phyloP scores from a whole-genome alignment of 1,140 invertebrate genomes.

The Kradibia gibbosae region DNA sequence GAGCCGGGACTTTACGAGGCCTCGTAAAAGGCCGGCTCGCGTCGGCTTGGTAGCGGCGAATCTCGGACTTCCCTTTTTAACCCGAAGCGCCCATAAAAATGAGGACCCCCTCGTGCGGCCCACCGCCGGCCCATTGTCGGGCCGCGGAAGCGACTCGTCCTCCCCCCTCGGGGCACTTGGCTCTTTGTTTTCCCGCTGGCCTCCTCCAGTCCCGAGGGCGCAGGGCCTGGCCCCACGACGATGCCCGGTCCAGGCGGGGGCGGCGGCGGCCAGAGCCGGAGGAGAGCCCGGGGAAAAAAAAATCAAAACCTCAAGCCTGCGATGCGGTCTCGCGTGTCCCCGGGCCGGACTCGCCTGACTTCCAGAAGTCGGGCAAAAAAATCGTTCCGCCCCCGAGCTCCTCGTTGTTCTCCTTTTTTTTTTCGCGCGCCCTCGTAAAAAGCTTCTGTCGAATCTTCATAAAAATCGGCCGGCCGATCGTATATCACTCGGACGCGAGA shows the following conservation, averaged over 20 bases:
- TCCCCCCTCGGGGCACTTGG: neutral
- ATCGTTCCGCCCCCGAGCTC: neutral
- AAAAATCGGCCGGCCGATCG: conserved; percentile 10
- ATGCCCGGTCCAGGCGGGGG: no score
- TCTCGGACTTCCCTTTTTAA: conserved; percentile 30
- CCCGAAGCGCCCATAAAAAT: conserved; percentile 30
- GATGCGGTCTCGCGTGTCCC: neutral
- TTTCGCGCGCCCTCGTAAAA: conserved; percentile 28
- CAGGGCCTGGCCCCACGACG: no score
- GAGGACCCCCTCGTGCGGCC: neutral
- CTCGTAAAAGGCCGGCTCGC: neutral
- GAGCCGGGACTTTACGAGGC: neutral
- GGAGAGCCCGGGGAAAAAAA: no score
- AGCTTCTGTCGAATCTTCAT: conserved; percentile 23
- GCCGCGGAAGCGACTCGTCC: neutral
- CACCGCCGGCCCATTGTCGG: conserved; percentile 7
- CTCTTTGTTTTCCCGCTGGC: neutral
- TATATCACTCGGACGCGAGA: conserved; percentile 4
- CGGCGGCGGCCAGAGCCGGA: no score
- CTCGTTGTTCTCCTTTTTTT: no score
- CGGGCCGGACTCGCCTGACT: neutral
- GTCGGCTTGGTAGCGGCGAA: conserved; percentile 14
- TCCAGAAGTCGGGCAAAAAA: conserved; percentile 21
- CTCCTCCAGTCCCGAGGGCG: no score
- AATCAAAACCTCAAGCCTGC: conserved; percentile 35